Percentiles rank a stretch among this genome's conserved stretches.
phyloP scores from a whole-genome alignment of 2,888 invertebrate species.

The Azorinus chamasolen region DNA sequence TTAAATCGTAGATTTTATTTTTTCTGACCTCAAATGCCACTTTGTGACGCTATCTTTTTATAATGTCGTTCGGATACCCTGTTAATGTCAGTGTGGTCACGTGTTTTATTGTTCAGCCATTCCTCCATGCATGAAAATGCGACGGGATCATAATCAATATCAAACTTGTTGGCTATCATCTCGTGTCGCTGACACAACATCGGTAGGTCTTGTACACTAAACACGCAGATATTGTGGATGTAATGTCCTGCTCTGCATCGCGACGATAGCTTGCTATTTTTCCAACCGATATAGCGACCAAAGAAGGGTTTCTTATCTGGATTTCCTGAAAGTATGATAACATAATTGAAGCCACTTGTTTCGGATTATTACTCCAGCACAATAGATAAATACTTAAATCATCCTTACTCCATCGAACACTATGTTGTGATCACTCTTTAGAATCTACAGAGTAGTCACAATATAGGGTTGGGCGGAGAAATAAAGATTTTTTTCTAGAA shows the following conservation, averaged over 20 bases:
- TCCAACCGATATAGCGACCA: slow-evolving; percentile 70
- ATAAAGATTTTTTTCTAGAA: too few species aligned
- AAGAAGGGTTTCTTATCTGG: slow-evolving; percentile 59
- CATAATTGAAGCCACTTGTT: too few species aligned
- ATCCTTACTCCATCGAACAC: too few species aligned
- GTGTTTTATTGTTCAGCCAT: slow-evolving; percentile 65
- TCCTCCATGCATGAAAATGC: slow-evolving; percentile 82
- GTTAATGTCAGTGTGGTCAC: slow-evolving; percentile 14
- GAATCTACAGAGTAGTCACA: too few species aligned
- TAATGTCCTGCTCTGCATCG: slow-evolving; percentile 53
- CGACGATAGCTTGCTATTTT: slow-evolving; percentile 15
- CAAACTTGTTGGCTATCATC: slow-evolving; percentile 85
- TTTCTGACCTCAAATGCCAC: too few species aligned
- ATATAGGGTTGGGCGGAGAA: too few species aligned
- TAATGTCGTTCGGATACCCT: slow-evolving; percentile 25
- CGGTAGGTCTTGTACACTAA: slow-evolving; percentile 77
- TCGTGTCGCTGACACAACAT: slow-evolving; percentile 69
- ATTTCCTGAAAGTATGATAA: slow-evolving; percentile 48
- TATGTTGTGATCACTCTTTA: too few species aligned
- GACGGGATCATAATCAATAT: slow-evolving; percentile 78
- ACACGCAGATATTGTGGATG: slow-evolving; percentile 76
- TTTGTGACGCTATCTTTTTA: slow-evolving; percentile 23
- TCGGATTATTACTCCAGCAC: too few species aligned
- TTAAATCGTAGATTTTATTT: too few species aligned
- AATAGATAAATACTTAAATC: too few species aligned